Percentiles rank a stretch among this genome's conserved stretches.
Conservation (phyloP, 2,113 vertebrate genomes). For the Scomber japonicus region DNA sequence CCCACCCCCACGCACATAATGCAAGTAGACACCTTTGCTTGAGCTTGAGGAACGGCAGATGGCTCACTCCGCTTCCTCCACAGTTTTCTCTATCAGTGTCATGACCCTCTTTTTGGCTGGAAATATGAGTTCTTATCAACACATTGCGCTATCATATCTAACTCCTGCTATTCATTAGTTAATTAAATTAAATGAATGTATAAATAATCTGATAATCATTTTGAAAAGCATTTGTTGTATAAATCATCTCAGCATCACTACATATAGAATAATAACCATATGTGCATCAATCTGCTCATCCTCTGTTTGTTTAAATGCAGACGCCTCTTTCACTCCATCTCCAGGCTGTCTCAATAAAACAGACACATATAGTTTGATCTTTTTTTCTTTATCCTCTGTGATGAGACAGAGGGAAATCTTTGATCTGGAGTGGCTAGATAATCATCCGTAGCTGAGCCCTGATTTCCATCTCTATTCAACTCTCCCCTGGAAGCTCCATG, state of each 20-base stretch:
- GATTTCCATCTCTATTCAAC: conserved; percentile 79
- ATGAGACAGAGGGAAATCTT: conserved; percentile 77
- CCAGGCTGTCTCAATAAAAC: conserved; percentile 17
- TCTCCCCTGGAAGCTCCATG: conserved; percentile 70
- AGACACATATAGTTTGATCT: conserved; percentile 51
- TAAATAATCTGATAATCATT: conserved; percentile 1
- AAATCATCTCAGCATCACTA: background rate
- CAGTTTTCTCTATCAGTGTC: conserved; percentile 57
- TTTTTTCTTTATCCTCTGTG: conserved; percentile 69
- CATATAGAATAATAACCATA: conserved; percentile 18
- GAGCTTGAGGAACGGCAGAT: conserved; percentile 69
- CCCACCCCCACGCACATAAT: conserved; percentile 56
- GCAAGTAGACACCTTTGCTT: conserved; percentile 48
- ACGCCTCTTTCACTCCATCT: conserved; percentile 9
- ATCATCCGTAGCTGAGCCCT: conserved; percentile 79
- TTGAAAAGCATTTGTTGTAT: conserved; percentile 8
- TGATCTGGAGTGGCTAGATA: conserved; percentile 83
- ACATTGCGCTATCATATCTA: conserved; percentile 50
- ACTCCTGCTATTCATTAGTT: conserved; percentile 37
- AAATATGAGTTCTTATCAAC: conserved; percentile 50
- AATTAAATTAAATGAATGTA: background rate
- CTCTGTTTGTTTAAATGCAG: conserved; percentile 21
- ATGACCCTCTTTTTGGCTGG: conserved; percentile 59
- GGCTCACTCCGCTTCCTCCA: conserved; percentile 68
- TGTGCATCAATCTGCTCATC: conserved; percentile 6